These are phyloP conservation scores for Alcis repandata DNA, from an alignment of 2,888 invertebrate genomes.

Conservation along the genomic window DNA sequence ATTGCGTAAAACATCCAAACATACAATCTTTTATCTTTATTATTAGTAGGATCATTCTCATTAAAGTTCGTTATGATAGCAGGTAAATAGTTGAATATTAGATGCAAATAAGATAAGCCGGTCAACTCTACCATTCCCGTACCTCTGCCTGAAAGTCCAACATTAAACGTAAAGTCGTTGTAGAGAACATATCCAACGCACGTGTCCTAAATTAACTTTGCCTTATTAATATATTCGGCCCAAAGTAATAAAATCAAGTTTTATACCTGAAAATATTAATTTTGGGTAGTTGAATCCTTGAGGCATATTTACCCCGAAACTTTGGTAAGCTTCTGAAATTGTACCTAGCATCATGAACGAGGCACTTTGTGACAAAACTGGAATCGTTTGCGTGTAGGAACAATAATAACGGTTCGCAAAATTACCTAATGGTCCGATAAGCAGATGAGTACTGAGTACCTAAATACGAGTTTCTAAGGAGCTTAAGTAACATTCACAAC, in stretches of 20 bases:
- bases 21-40: too few relatives aligned
- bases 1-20: too few relatives aligned
- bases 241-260: conserved; percentile 34
- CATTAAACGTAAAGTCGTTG: conserved; percentile 8
- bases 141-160: neutral
- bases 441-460: conserved; percentile 18
- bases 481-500: conserved; percentile 14
- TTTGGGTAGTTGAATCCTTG: conserved; percentile 33
- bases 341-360: conserved; percentile 18
- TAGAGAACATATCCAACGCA: conserved; percentile 8
- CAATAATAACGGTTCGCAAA: conserved; percentile 14
- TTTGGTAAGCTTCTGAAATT: conserved; percentile 24
- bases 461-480: conserved; percentile 8
- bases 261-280: conserved; percentile 32
- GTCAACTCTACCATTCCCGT: neutral
- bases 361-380: conserved; percentile 15
- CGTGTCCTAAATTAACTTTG: conserved; percentile 9
- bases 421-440: conserved; percentile 22
- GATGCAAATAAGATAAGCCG: neutral
- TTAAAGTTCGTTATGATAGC: too few relatives aligned
- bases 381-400: conserved; percentile 4
- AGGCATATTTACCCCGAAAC: conserved; percentile 33
- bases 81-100: too few relatives aligned
- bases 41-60: too few relatives aligned
- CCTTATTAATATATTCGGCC: conserved; percentile 27